A percentile compares a stretch with the other conserved stretches of the same genome.
Conservation (phyloP, 1,140 invertebrate genomes). For the Anagrus nilaparvatae region DNA sequence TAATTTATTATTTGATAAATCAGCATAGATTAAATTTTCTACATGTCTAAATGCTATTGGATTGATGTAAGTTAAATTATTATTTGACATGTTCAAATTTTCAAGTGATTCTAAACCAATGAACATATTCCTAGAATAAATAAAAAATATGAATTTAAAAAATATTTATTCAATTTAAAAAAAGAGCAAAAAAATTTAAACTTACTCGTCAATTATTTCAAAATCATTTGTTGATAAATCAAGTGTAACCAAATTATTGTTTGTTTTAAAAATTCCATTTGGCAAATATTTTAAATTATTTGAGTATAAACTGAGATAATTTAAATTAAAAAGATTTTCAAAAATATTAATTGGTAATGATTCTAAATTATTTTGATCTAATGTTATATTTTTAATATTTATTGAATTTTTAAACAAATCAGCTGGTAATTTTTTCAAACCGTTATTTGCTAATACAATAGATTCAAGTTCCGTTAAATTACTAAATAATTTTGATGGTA, state of each 20-base stretch:
- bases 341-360: constrained; percentile 46
- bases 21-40: neutral
- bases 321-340: constrained; percentile 45
- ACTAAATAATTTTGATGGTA: constrained; percentile 47
- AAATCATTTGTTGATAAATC: constrained; percentile 47
- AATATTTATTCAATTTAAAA: too few species aligned
- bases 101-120: constrained; percentile 5
- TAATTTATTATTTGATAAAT: constrained; percentile 6
- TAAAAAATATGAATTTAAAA: too few species aligned
- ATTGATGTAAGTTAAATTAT: constrained; percentile 4
- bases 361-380: constrained; percentile 46
- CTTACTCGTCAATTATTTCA: constrained; percentile 42
- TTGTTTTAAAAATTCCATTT: constrained; percentile 41
- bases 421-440: constrained; percentile 43
- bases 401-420: constrained; percentile 47
- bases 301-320: constrained; percentile 45
- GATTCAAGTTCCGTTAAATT: constrained; percentile 45
- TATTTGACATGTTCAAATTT: constrained; percentile 7
- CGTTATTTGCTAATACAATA: constrained; percentile 49
- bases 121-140: constrained; percentile 1
- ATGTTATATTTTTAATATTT: constrained; percentile 43
- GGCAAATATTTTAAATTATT: constrained; percentile 45
- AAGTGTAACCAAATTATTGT: constrained; percentile 41
- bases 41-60: constrained; percentile 3
- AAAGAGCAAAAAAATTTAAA: too few species aligned